Base-by-base conservation (phyloP, 1,140 invertebrate genomes). In the Caerostris darwini region DNA sequence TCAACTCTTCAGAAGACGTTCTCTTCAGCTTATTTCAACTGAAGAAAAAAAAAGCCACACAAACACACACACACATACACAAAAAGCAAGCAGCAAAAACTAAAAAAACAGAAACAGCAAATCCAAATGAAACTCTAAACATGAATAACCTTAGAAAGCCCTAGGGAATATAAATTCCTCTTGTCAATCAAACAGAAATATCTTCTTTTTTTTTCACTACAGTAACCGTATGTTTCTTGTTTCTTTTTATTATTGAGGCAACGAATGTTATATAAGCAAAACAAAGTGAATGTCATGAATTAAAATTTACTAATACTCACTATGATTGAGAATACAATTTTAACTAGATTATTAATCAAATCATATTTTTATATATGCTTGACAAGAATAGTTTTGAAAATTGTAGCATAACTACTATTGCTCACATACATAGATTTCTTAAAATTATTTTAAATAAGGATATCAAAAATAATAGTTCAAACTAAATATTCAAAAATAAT, bases 81-180 rank as follows among this genome's bases (percentile, higher is more conserved):
- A n/a, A n/a, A n/a, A n/a, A n/a, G n/a, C n/a, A n/a, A n/a, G n/a
- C n/a, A n/a, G n/a, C n/a, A n/a, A 77, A 50, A n/a, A 77, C 19
- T n/a, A 34, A 19, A 1, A n/a, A 50, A 77, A 14, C 69, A 19
- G 19, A 77, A 83, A 17, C 10, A 19, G 82, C 53, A 83, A 83
- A 83, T 56, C 17, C 82, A 83, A 83, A 83, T 83, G 82, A 34
- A 83, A 83, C 53, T 56, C n/a, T 56, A 83, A 83, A 83, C 82
- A 83, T 83, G 82, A 83, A 83, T 83, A 83, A 83, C 82, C 82
- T 83, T 58, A 57, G 82, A 19, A 83, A 54, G 82, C 82, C 82
- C 82, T n/a, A 83, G 82, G 82, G 82, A 83, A 83, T 83, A 34
- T 77, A 83, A 83, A 83, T 83, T 83, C 82, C 82, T n/a, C 12